These are phyloP conservation scores for Synergus laeviventris DNA, from an alignment of 2,888 invertebrate species.

Conservation along the genomic window DNA sequence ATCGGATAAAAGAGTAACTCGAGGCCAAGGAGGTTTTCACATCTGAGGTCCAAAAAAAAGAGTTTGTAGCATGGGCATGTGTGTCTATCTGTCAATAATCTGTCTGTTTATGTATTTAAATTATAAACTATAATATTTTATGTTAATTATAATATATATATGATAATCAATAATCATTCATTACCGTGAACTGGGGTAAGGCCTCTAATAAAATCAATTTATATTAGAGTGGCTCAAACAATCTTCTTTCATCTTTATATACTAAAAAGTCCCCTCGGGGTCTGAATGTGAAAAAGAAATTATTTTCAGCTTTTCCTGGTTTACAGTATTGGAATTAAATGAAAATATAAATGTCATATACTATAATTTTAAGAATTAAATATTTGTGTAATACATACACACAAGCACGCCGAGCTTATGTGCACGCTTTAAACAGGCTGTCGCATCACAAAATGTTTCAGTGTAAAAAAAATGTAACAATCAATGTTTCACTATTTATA, in stretches of 20 bases:
- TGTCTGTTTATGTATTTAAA: conserved; percentile 54
- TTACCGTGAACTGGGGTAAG: neutral
- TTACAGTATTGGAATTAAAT: neutral
- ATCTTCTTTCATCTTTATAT: neutral
- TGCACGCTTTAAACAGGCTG: conserved; percentile 32
- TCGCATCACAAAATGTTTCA: neutral
- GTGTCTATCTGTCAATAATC: conserved; percentile 55
- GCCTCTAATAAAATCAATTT: neutral
- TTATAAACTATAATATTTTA: neutral
- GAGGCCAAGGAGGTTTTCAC: conserved; percentile 58
- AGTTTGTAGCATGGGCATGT: conserved; percentile 70
- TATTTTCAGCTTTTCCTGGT: neutral
- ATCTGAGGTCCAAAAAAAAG: conserved; percentile 54
- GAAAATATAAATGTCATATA: neutral
- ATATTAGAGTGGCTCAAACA: neutral
- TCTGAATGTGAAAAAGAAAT: neutral
- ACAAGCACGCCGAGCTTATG: conserved; percentile 32
- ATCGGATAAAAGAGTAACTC: conserved; percentile 46
- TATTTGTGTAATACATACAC: conserved; percentile 14
- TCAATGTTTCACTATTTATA: conserved; percentile 2
- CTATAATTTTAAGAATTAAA: conserved; percentile 34
- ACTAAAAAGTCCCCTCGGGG: neutral
- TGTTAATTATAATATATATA: conserved; percentile 16
- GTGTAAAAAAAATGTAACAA: conserved; percentile 10
- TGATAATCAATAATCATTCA: neutral